These are phyloP conservation scores for Montipora capricornis DNA, from an alignment of 64 coral and sea anemone genomes.

Conservation along the genomic window DNA sequence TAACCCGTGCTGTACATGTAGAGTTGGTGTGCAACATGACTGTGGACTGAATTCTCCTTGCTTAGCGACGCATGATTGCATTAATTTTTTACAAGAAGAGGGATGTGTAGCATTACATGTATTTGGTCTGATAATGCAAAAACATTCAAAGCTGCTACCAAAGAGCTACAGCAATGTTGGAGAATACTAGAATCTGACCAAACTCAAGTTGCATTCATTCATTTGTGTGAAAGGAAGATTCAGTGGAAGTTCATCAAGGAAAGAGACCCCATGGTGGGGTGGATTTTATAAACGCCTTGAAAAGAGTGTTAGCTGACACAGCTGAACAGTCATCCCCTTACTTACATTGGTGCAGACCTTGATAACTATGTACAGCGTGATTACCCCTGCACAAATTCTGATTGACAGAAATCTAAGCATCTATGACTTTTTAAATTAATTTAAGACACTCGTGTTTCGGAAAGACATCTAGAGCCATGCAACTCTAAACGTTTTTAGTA, in stretches of 20 bases:
- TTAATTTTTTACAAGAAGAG: neutral
- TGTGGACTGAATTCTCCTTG: neutral
- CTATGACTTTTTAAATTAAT: too few relatives aligned
- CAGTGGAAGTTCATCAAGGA: neutral
- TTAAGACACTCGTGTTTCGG: neutral
- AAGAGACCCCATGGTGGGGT: neutral
- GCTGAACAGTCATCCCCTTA: neutral
- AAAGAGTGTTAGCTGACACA: neutral
- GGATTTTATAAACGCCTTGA: neutral
- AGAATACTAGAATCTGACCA: neutral
- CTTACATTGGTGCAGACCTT: conserved; percentile 4
- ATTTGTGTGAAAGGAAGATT: neutral
- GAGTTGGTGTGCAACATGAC: neutral
- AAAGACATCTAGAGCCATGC: neutral
- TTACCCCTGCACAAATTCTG: neutral
- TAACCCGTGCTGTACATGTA: neutral
- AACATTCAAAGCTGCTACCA: neutral
- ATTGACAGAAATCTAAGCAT: neutral
- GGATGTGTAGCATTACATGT: neutral
- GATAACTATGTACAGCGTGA: neutral
- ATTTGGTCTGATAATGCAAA: neutral
- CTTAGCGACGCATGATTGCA: neutral
- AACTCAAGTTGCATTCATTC: neutral
- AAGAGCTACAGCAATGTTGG: neutral
- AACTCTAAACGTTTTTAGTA: too few relatives aligned